Evolutionary conservation across 2,113 vertebrate species (phyloP).

Genomic region (Nipponia nippon): DNA sequence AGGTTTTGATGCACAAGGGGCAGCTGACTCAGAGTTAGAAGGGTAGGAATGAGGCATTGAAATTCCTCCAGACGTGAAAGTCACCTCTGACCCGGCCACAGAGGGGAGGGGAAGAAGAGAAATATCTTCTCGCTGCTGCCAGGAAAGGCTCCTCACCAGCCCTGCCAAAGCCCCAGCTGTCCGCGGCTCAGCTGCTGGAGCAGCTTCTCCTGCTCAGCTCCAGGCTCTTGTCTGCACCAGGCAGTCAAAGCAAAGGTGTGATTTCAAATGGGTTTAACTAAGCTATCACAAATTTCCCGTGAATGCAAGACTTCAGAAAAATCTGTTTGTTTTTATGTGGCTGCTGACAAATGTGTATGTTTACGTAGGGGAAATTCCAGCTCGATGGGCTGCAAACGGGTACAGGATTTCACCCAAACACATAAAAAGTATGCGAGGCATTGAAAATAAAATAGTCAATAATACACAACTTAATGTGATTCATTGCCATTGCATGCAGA

Average conservation of each 20-base stretch:
- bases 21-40: neutral
- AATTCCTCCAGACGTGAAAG: neutral
- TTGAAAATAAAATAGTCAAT: neutral
- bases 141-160: neutral
- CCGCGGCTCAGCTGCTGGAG: neutral
- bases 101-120: neutral
- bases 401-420: neutral
- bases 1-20: neutral
- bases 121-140: neutral
- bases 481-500: neutral
- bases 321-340: neutral
- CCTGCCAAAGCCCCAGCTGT: slow-evolving; percentile 31
- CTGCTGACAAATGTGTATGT: neutral
- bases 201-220: neutral
- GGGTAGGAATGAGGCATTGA: neutral
- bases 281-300: neutral
- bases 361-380: neutral
- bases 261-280: neutral
- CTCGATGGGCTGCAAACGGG: neutral
- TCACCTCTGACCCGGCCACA: neutral
- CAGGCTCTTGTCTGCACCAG: neutral
- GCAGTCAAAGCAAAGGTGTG: neutral
- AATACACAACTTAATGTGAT: neutral
- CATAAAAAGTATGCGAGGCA: neutral
- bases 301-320: neutral